Conservation (phyloP, 2,113 vertebrate genomes). For the Amphiprion ocellaris region DNA sequence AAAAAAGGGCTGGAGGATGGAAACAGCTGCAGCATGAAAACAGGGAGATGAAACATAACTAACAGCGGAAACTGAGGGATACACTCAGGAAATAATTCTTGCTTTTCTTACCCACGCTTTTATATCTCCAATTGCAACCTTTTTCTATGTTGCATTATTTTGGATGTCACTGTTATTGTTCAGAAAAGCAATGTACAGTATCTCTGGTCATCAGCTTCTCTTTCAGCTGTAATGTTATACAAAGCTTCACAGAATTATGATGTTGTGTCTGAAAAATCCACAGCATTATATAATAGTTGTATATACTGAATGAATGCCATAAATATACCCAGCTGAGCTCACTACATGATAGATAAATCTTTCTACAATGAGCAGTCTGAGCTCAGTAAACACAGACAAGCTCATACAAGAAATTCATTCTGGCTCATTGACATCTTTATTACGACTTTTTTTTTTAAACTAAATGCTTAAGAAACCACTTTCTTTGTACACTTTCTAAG, state of each 20-base stretch:
- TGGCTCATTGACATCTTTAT: too few relatives aligned
- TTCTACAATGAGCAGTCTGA: too few relatives aligned
- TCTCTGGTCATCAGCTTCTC: not conserved
- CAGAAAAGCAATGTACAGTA: not conserved
- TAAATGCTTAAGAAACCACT: too few relatives aligned
- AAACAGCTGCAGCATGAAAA: slow-evolving; percentile 28
- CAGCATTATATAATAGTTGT: not conserved
- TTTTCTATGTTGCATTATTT: slow-evolving; percentile 10
- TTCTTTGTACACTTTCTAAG: too few relatives aligned
- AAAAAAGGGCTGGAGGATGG: not conserved
- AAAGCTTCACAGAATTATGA: not conserved
- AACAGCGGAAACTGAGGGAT: not conserved
- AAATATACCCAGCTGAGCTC: too few relatives aligned
- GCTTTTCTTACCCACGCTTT: not conserved
- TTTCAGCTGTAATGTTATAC: slow-evolving; percentile 1
- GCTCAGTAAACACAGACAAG: too few relatives aligned
- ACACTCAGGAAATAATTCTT: slow-evolving; percentile 4
- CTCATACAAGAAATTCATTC: too few relatives aligned
- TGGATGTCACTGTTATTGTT: not conserved
- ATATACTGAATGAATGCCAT: not conserved
- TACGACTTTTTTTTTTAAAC: too few relatives aligned
- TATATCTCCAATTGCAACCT: not conserved
- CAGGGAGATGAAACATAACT: slow-evolving; percentile 2
- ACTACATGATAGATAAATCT: too few relatives aligned
- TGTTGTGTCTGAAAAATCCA: not conserved